Percentiles rank a stretch among this genome's conserved stretches.
These are phyloP conservation scores for Argyrosomus japonicus DNA, from an alignment of 2,113 vertebrate species.

Conservation along the genomic window DNA sequence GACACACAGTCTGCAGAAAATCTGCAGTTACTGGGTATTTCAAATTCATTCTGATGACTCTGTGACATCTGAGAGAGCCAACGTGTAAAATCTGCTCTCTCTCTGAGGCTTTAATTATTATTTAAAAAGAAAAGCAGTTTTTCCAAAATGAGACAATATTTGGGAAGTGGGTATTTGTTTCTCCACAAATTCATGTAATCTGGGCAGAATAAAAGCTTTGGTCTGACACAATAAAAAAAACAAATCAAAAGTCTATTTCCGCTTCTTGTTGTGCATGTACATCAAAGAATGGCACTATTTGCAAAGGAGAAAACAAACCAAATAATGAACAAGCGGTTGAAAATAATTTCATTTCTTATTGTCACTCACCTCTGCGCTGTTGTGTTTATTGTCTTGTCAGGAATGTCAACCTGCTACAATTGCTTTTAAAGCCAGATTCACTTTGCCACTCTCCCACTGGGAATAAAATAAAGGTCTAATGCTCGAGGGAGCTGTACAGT, in stretches of 20 bases:
- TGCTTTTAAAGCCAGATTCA: conserved; percentile 17
- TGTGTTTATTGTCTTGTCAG: conserved; percentile 16
- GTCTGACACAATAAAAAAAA: background rate
- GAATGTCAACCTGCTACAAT: conserved; percentile 11
- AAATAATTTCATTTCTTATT: background rate
- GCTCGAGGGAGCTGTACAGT: conserved; percentile 6
- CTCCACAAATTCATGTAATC: no score
- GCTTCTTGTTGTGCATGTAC: background rate
- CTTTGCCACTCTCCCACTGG: conserved; percentile 22
- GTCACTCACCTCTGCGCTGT: background rate
- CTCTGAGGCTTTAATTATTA: background rate
- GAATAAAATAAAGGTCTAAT: conserved; percentile 29
- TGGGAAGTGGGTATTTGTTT: background rate
- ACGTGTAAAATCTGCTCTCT: no score
- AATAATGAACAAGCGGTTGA: no score
- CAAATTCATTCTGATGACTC: background rate
- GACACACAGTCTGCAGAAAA: background rate
- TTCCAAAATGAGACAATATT: background rate
- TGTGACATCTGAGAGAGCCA: background rate
- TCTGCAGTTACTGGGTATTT: background rate
- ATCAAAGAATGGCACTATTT: background rate
- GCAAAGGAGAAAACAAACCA: background rate
- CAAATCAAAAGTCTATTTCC: background rate
- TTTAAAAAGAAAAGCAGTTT: background rate
- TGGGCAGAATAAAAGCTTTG: background rate